phyloP scores from a whole-genome alignment of 2,888 invertebrate genomes.

The Tenthredo amoena region DNA sequence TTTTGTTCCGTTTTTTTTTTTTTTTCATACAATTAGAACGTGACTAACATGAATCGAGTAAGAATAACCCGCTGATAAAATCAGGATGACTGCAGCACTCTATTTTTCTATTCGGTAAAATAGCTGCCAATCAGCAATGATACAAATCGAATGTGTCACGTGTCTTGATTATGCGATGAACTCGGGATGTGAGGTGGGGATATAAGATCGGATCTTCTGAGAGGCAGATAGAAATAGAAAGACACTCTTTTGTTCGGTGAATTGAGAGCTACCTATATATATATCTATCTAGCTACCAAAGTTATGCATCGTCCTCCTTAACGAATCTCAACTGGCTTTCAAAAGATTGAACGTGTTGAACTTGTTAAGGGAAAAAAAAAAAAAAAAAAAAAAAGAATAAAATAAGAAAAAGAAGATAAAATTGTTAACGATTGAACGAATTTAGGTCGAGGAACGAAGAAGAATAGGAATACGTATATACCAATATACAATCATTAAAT shows the following conservation, averaged over 20 bases:
- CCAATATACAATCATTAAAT: not conserved
- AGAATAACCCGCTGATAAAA: slow-evolving; percentile 25
- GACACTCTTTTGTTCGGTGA: slow-evolving; percentile 27
- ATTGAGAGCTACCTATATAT: not conserved
- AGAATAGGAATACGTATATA: not conserved
- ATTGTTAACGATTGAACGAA: not conserved
- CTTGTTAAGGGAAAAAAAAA: not conserved
- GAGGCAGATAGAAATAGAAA: not conserved
- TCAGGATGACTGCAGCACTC: not conserved
- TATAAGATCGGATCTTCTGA: not conserved
- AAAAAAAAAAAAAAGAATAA: not conserved
- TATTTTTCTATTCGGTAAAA: not conserved
- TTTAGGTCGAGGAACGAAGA: not conserved
- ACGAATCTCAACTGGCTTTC: slow-evolving; percentile 40
- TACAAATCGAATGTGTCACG: slow-evolving; percentile 40
- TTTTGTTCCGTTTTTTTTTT: not conserved
- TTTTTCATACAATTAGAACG: not conserved
- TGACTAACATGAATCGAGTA: not conserved
- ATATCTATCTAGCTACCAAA: not conserved
- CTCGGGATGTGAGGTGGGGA: not conserved
- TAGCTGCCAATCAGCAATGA: slow-evolving; percentile 39
- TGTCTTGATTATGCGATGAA: slow-evolving; percentile 20
- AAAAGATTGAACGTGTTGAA: slow-evolving; percentile 9
- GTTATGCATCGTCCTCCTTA: slow-evolving; percentile 40
- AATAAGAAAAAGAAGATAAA: not conserved